These are phyloP conservation scores for Scleropages formosus DNA, from an alignment of 2,797 vertebrate genomes.

Conservation along the genomic window DNA sequence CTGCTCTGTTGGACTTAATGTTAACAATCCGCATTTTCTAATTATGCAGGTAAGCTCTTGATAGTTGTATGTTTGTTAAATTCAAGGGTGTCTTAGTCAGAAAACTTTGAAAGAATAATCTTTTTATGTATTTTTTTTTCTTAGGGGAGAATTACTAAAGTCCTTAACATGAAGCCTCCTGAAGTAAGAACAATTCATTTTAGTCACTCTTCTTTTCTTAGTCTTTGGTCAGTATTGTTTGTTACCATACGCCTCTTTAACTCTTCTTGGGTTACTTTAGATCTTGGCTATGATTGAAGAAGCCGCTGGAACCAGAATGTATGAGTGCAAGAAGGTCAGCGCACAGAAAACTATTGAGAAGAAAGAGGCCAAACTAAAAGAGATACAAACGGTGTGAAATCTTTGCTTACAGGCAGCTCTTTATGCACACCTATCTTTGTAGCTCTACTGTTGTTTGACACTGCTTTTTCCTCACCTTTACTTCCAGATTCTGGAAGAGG, in stretches of 20 bases:
- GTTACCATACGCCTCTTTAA: neutral
- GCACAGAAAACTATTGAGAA: slow-evolving; percentile 95
- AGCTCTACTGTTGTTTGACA: slow-evolving; percentile 9
- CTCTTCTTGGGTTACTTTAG: slow-evolving; percentile 53
- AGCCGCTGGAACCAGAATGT: slow-evolving; percentile 95
- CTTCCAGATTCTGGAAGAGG: slow-evolving; percentile 84
- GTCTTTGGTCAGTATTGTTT: neutral
- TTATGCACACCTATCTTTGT: neutral
- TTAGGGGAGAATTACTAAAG: slow-evolving; percentile 94
- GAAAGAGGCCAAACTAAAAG: slow-evolving; percentile 88
- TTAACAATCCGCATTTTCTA: slow-evolving; percentile 97
- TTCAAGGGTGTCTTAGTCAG: neutral
- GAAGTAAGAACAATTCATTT: slow-evolving; percentile 74
- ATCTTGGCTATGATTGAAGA: slow-evolving; percentile 96
- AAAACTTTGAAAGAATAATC: neutral
- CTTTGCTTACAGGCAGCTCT: neutral
- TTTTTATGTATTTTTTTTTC: slow-evolving; percentile 30
- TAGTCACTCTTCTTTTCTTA: neutral
- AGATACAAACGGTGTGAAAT: slow-evolving; percentile 79
- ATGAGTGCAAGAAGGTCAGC: slow-evolving; percentile 86
- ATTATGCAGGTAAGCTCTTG: slow-evolving; percentile 91
- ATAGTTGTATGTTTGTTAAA: neutral
- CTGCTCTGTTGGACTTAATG: slow-evolving; percentile 91
- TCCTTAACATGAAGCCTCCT: slow-evolving; percentile 95
- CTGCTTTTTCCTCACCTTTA: slow-evolving; percentile 20